A percentile compares a stretch with the other conserved stretches of the same genome.
These are phyloP conservation scores for Dioctria linearis DNA, from an alignment of 2,888 invertebrate genomes.

Conservation along the genomic window DNA sequence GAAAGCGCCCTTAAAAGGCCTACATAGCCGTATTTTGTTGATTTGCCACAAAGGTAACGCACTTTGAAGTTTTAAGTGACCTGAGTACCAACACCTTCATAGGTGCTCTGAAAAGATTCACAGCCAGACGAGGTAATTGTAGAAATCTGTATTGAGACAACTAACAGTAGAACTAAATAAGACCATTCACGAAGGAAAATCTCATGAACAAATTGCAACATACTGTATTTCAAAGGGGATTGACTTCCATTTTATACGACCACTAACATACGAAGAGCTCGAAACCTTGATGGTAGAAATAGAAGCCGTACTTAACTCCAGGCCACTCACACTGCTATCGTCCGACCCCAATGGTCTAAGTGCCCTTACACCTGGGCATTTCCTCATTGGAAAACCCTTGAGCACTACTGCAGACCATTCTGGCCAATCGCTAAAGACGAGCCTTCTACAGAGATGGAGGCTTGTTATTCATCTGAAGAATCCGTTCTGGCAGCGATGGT, in stretches of 20 bases:
- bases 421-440: not conserved
- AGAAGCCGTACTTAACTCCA: constrained; percentile 61
- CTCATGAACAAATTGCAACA: not conserved
- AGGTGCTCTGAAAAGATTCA: constrained; percentile 54
- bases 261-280: constrained; percentile 43
- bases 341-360: constrained; percentile 59
- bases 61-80: constrained; percentile 39
- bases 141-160: constrained; percentile 49
- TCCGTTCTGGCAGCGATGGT: not conserved
- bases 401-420: constrained; percentile 11
- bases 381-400: constrained; percentile 58
- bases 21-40: constrained; percentile 57
- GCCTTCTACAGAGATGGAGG: not conserved
- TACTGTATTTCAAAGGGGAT: not conserved
- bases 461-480: not conserved
- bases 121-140: constrained; percentile 39
- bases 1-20: constrained; percentile 51
- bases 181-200: not conserved
- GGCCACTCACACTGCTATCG: constrained; percentile 58
- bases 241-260: constrained; percentile 45
- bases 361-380: constrained; percentile 59
- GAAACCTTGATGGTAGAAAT: constrained; percentile 58
- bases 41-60: constrained; percentile 55
- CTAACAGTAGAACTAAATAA: constrained; percentile 3
- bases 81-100: constrained; percentile 45